phyloP scores from a whole-genome alignment of 2,113 vertebrate species.

The Anoplopoma fimbria region DNA sequence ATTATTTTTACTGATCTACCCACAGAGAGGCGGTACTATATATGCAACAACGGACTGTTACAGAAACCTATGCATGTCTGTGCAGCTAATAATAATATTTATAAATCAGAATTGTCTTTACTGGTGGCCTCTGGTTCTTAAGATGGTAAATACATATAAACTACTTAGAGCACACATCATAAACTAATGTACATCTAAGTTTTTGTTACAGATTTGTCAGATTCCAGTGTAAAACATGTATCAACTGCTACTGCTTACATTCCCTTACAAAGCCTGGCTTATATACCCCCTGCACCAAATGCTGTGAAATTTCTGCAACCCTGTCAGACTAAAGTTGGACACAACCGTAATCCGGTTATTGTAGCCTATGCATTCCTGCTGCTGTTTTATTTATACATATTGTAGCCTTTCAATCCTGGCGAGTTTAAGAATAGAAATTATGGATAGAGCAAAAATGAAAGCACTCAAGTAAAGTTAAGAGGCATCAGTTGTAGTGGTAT shows the following conservation, averaged over 20 bases:
- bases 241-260: neutral
- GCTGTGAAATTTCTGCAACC: slow-evolving; percentile 20
- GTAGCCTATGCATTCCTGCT: slow-evolving; percentile 42
- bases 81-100: neutral
- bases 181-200: neutral
- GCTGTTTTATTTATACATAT: slow-evolving; percentile 33
- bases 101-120: neutral
- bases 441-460: neutral
- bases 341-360: slow-evolving; percentile 55
- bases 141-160: neutral
- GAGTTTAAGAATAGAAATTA: neutral
- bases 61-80: neutral
- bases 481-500: neutral
- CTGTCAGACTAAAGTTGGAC: slow-evolving; percentile 19
- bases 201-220: neutral
- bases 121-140: neutral
- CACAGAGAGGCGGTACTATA: slow-evolving; percentile 1
- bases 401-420: neutral
- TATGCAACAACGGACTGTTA: neutral
- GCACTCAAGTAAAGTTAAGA: neutral
- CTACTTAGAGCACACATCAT: neutral
- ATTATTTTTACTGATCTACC: slow-evolving; percentile 19
- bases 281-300: neutral
- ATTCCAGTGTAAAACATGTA: neutral
- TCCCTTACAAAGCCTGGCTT: neutral